phyloP scores from a whole-genome alignment of 1,140 invertebrate species.

The Lerema accius region DNA sequence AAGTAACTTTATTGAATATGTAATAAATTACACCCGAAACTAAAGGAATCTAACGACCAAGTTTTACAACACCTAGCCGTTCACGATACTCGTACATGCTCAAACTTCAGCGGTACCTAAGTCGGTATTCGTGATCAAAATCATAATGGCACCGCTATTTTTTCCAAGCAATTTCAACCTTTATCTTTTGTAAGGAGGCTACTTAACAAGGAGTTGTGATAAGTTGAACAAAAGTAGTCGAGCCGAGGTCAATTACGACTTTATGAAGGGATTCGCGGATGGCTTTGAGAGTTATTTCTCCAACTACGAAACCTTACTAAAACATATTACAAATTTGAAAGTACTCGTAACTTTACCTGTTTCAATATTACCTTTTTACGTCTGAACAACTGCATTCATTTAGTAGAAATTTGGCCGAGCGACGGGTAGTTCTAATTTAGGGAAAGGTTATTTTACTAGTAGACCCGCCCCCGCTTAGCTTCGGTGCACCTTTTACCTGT shows the following conservation, averaged over 20 bases:
- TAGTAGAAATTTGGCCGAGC: too few species aligned
- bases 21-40: background rate
- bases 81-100: background rate
- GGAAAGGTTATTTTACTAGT: too few species aligned
- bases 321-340: too few species aligned
- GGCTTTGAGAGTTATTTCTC: constrained; percentile 9
- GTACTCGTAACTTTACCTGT: too few species aligned
- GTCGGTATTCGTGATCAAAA: background rate
- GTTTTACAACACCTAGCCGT: background rate
- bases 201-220: constrained; percentile 13
- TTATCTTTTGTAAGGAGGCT: constrained; percentile 19
- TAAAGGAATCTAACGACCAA: background rate
- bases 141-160: background rate
- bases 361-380: too few species aligned
- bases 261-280: constrained; percentile 8
- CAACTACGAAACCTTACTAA: background rate
- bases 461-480: too few species aligned
- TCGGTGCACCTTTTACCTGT: too few species aligned
- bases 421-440: too few species aligned
- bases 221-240: constrained; percentile 14
- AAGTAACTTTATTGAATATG: too few species aligned
- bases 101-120: background rate
- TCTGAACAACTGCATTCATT: too few species aligned
- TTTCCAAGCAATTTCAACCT: constrained; percentile 11
- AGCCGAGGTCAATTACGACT: constrained; percentile 8